A percentile compares a stretch with the other conserved stretches of the same genome.
phyloP scores from a whole-genome alignment of 2,113 vertebrate species.

The Nettapus auritus region DNA sequence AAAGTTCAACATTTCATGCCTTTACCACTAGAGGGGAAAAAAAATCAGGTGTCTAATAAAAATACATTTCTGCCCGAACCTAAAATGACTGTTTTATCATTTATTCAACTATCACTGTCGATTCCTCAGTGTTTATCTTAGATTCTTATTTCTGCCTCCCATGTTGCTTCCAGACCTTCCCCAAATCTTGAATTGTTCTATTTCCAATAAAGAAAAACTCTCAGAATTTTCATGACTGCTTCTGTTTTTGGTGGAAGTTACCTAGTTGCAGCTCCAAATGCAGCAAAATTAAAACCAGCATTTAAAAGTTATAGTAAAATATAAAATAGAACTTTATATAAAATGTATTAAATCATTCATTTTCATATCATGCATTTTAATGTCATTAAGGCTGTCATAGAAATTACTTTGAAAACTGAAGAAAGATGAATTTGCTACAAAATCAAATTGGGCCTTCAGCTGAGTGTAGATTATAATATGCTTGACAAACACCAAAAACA shows the following conservation, averaged over 20 bases:
- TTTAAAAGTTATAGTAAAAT: not conserved
- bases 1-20: not conserved
- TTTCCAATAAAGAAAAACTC: not conserved
- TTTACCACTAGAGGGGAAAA: fast-evolving
- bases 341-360: not conserved
- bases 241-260: not conserved
- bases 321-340: not conserved
- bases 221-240: not conserved
- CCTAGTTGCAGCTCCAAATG: not conserved
- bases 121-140: not conserved
- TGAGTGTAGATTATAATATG: not conserved
- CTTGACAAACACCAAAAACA: not conserved
- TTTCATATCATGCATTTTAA: not conserved
- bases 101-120: not conserved
- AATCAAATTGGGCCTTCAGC: slow-evolving; percentile 28
- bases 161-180: not conserved
- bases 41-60: not conserved
- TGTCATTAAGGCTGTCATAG: not conserved
- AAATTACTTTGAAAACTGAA: not conserved
- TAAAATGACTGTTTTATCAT: not conserved
- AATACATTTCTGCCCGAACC: not conserved
- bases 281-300: not conserved
- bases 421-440: not conserved
- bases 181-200: not conserved
- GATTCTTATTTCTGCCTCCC: not conserved